phyloP scores from a whole-genome alignment of 2,797 vertebrate species.

The Sarcoramphus papa region DNA sequence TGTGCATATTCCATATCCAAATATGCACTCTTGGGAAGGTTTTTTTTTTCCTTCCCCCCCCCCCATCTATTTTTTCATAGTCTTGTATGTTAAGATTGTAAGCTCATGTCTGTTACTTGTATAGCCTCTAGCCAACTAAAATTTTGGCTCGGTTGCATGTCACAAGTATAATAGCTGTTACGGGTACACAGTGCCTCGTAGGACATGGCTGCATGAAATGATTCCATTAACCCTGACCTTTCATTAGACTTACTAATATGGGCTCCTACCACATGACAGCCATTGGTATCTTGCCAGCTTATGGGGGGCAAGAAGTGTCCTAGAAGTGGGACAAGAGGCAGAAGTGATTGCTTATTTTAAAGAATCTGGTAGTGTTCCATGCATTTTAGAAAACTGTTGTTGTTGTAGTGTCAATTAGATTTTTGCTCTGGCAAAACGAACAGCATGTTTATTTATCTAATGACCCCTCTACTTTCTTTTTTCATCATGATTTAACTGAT shows the following conservation, averaged over 20 bases:
- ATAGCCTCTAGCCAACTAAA: neutral
- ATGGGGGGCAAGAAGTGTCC: neutral
- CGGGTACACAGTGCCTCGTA: rapidly evolving
- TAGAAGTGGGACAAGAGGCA: neutral
- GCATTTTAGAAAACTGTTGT: neutral
- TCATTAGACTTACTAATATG: neutral
- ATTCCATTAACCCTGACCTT: neutral
- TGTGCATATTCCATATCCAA: rapidly evolving
- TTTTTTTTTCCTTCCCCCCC: rapidly evolving
- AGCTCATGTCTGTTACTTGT: neutral
- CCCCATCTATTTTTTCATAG: neutral
- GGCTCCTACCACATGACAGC: neutral
- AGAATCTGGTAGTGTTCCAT: neutral
- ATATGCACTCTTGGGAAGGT: neutral
- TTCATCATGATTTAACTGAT: neutral
- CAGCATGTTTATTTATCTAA: neutral
- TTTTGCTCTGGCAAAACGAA: neutral
- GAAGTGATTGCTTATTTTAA: neutral
- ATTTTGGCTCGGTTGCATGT: neutral
- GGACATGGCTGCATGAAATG: neutral
- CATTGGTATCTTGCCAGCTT: neutral
- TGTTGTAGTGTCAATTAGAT: neutral
- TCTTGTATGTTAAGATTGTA: neutral
- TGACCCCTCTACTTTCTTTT: neutral
- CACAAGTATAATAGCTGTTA: neutral